phyloP scores from a whole-genome alignment of 2,888 invertebrate genomes.

The Drosophila algonquin region DNA sequence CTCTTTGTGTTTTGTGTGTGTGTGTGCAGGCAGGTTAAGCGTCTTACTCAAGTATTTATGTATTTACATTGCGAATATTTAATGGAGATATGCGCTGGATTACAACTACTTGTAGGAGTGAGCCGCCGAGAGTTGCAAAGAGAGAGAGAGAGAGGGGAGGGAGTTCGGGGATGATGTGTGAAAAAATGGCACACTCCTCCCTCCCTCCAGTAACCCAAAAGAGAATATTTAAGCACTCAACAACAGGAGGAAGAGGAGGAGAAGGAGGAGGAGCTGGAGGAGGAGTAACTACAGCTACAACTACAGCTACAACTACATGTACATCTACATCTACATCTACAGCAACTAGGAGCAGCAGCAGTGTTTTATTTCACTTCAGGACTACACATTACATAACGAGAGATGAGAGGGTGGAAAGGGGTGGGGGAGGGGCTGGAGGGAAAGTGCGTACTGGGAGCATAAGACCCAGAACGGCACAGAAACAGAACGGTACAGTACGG shows the following conservation, averaged over 20 bases:
- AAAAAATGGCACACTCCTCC: constrained; percentile 58
- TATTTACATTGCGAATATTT: constrained; percentile 79
- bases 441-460: constrained; percentile 5
- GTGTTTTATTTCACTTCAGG: constrained; percentile 63
- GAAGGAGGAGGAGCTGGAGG: no score
- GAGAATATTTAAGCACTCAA: constrained; percentile 70
- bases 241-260: constrained; percentile 25
- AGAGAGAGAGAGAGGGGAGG: not conserved
- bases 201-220: constrained; percentile 51
- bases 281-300: not conserved
- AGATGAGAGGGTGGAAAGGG: not conserved
- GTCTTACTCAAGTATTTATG: constrained; percentile 77
- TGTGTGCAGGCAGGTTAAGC: constrained; percentile 62
- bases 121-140: not conserved
- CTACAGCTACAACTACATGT: not conserved
- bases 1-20: not conserved
- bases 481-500: not conserved
- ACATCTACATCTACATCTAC: not conserved
- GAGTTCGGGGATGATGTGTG: constrained; percentile 32
- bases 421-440: not conserved
- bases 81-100: constrained; percentile 72
- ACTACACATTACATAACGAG: constrained; percentile 67
- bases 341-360: not conserved
- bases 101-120: constrained; percentile 62
- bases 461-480: constrained; percentile 8